These are phyloP conservation scores for Periphyllus acericola DNA, from an alignment of 2,888 invertebrate species.

Conservation along the genomic window DNA sequence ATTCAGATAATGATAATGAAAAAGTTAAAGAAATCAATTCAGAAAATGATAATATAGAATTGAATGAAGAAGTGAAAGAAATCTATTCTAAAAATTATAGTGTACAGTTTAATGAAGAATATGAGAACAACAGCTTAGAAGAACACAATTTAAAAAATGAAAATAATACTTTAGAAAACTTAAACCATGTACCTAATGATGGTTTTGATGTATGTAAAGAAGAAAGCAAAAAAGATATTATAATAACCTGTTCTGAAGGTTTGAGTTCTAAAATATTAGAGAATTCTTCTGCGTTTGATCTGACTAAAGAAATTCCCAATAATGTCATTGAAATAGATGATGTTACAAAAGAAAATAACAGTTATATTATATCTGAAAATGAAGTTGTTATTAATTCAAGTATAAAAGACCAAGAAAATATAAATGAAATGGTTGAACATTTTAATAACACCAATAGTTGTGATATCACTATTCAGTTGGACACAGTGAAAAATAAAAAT, in stretches of 20 bases:
- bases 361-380: neutral
- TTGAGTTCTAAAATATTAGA: neutral
- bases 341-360: too few species aligned
- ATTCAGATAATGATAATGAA: neutral
- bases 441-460: neutral
- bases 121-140: neutral
- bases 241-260: too few species aligned
- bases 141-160: neutral
- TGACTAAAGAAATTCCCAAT: neutral
- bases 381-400: neutral
- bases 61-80: neutral
- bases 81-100: neutral
- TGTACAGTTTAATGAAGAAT: neutral
- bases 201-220: neutral
- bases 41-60: neutral
- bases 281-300: neutral
- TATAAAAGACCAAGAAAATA: neutral
- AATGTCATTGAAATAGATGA: neutral
- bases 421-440: neutral
- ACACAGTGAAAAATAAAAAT: neutral
- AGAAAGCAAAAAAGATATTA: neutral
- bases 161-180: neutral
- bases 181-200: neutral
- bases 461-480: too few species aligned
- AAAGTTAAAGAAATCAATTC: neutral